Evolutionary conservation across 2,888 invertebrate species (phyloP).

Genomic region (Tiliacea aurago): DNA sequence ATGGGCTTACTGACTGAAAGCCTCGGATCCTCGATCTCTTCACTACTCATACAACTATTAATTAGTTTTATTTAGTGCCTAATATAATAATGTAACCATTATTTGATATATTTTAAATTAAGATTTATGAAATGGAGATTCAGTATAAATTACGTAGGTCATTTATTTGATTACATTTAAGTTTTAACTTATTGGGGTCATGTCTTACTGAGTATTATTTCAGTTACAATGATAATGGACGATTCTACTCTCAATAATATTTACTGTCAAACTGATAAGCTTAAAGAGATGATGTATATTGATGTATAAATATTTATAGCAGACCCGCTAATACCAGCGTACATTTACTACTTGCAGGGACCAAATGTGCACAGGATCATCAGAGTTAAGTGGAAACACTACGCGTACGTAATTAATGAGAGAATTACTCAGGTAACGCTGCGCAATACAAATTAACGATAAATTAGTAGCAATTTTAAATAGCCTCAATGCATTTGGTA

Average conservation of each 20-base stretch:
- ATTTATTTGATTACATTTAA: conserved; percentile 21
- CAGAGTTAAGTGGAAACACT: background rate
- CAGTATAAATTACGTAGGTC: conserved; percentile 43
- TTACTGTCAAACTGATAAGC: conserved; percentile 28
- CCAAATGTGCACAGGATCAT: background rate
- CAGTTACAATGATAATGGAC: conserved; percentile 53
- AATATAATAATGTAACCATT: conserved; percentile 51
- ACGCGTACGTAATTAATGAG: background rate
- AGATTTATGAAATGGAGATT: conserved; percentile 27
- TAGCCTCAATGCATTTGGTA: background rate
- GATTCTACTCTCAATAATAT: conserved; percentile 50
- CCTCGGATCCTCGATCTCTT: conserved; percentile 40
- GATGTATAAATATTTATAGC: conserved; percentile 32
- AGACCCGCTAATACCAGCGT: conserved; percentile 41
- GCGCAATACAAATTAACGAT: conserved; percentile 1
- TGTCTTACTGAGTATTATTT: conserved; percentile 47
- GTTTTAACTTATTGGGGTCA: conserved; percentile 23
- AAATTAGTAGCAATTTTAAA: background rate
- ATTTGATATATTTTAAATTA: conserved; percentile 24
- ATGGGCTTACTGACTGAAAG: conserved; percentile 58
- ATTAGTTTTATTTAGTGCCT: conserved; percentile 47
- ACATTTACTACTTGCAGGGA: conserved; percentile 37
- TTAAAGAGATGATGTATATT: conserved; percentile 22
- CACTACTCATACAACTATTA: conserved; percentile 33
- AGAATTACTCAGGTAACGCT: background rate